Evolutionary conservation across 2,113 vertebrate species (phyloP), one percentile per base, ranked within the genome.

Genomic region (Atrichornis clamosus): DNA sequence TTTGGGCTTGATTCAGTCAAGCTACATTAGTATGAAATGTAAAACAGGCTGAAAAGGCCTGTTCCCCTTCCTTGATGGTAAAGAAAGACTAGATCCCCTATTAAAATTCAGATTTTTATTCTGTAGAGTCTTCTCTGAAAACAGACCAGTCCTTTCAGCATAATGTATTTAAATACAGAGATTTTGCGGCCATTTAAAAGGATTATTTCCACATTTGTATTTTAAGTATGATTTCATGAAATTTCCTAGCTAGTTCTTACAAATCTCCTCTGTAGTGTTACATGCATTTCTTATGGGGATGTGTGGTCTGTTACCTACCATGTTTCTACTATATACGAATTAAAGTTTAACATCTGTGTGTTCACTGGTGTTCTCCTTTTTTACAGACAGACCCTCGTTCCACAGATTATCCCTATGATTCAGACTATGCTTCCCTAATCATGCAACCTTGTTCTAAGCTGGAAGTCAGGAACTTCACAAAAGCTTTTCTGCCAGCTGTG

Each of bases 391-490:
- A 75, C 2, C 10, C 1, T 55, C 23, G 0, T 18, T 49, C 55
- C 12, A 10, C 27, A 33, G 90, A 97, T 15, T 83, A 89, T 13
- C 17, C 10, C 5, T 42, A 72, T 27, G 44, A 94, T 8, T 46
- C 92, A 11, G 33, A 50, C 10, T 46, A 82, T 6, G 23, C 30
- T 5, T 56, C 35, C 56, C 78, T 30, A 19, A 70, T 97, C 70
- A 35, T 0, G 7, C 2, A 9, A 28, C 96, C 90, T 41, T 97
- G 97, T n/a, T 94, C 91, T 52, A 75, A 97, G 74, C 0, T 56
- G 53, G 97, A 97, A 64, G 97, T 98, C 59, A 94, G 97, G 32
- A 70, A 42, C 3, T 98, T 98, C 90, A 97, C 97, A 13, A 80
- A 37, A 55, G 56, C 93, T 1, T 97, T 99, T 11, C 97, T 98